A percentile compares a stretch with the other conserved stretches of the same genome.
These are phyloP conservation scores for Zaprionus taronus DNA, from an alignment of 1,140 invertebrate species.

Conservation along the genomic window DNA sequence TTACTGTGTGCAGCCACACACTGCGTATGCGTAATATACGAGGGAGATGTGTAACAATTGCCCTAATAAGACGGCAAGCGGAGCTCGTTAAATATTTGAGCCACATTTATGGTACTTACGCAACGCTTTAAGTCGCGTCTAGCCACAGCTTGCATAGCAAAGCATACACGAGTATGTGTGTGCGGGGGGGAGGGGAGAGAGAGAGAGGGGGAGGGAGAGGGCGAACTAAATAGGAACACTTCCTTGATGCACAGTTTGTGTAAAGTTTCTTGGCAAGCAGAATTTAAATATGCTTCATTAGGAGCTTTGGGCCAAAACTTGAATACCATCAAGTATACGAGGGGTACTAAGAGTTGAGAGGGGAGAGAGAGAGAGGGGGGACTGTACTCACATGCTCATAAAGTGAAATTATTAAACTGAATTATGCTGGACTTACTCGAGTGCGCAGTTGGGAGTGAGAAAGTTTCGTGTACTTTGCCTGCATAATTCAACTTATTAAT, in stretches of 20 bases:
- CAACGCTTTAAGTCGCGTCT: conserved; percentile 39
- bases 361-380: not conserved
- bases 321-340: not conserved
- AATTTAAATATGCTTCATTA: conserved; percentile 79
- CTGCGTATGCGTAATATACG: conserved; percentile 44
- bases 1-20: conserved; percentile 29
- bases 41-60: conserved; percentile 32
- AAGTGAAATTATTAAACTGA: conserved; percentile 51
- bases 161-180: conserved; percentile 2
- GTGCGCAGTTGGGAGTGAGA: conserved; percentile 23
- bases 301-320: conserved; percentile 27
- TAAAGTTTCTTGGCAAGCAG: conserved; percentile 50
- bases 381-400: conserved; percentile 50
- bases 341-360: not conserved
- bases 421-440: conserved; percentile 56
- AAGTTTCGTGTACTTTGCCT: conserved; percentile 42
- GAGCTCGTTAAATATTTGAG: conserved; percentile 49
- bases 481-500: conserved; percentile 67
- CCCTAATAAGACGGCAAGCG: conserved; percentile 31
- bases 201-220: too few relatives aligned
- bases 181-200: too few relatives aligned
- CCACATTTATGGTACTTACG: conserved; percentile 44
- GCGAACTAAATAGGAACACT: conserved; percentile 7
- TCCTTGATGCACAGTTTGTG: conserved; percentile 29
- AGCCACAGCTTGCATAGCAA: conserved; percentile 17